Evolutionary conservation across 92 coral and sea anemone genomes (phyloP).

Genomic region (Umimayanthus kanabou): DNA sequence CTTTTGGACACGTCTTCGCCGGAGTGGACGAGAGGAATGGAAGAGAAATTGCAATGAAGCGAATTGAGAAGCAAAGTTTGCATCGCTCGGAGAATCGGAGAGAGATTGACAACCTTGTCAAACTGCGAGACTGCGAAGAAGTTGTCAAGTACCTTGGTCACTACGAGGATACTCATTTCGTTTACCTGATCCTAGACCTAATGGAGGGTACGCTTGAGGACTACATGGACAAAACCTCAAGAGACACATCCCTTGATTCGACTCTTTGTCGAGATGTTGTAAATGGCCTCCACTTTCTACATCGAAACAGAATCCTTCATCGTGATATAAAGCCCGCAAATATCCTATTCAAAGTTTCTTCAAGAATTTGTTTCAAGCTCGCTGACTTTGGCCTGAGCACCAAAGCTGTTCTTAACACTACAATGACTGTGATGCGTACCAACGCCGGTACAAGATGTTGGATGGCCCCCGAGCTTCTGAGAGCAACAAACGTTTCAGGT

Average conservation of each 20-base stretch:
- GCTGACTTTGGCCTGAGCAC: not conserved
- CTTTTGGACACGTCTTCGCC: slow-evolving; percentile 9
- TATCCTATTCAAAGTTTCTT: not conserved
- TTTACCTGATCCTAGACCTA: slow-evolving; percentile 33
- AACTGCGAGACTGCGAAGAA: slow-evolving; percentile 39
- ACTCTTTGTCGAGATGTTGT: slow-evolving; percentile 44
- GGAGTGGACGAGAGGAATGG: slow-evolving; percentile 45
- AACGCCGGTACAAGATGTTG: slow-evolving; percentile 53
- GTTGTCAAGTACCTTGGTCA: slow-evolving; percentile 23
- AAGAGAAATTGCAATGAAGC: slow-evolving; percentile 47
- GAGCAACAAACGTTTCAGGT: not conserved
- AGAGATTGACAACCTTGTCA: slow-evolving; percentile 38
- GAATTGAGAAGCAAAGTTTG: slow-evolving; percentile 19
- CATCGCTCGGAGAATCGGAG: slow-evolving; percentile 21
- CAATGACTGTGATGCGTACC: slow-evolving; percentile 31
- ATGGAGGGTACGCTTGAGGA: slow-evolving; percentile 49
- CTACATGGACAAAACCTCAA: not conserved
- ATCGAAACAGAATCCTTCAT: too few species aligned
- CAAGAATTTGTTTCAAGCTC: slow-evolving; percentile 44
- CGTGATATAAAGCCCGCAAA: not conserved
- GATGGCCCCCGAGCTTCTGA: not conserved
- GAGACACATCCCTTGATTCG: not conserved
- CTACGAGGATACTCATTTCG: slow-evolving; percentile 3
- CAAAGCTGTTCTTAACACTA: not conserved
- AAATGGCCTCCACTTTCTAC: not conserved